phyloP scores from a whole-genome alignment of 1,140 invertebrate species.

The Schlechtendalia chinensis region DNA sequence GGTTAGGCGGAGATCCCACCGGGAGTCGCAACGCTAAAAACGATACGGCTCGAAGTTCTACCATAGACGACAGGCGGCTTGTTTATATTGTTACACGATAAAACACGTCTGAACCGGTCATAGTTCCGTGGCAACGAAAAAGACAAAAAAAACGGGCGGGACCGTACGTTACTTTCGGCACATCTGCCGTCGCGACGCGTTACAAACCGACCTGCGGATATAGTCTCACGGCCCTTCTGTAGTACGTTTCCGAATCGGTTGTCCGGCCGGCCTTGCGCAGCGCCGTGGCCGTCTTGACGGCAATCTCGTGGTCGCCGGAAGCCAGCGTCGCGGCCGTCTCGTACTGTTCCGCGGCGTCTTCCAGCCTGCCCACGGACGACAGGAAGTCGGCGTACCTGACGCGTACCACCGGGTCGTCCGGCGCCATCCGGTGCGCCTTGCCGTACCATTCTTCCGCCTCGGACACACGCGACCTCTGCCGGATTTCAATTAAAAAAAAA shows the following conservation, averaged over 20 bases:
- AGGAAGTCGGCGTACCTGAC: conserved; percentile 87
- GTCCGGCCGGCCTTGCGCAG: conserved; percentile 74
- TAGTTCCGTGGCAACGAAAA: too few relatives aligned
- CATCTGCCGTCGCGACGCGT: too few relatives aligned
- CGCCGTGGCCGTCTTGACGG: conserved; percentile 86
- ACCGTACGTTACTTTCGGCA: too few relatives aligned
- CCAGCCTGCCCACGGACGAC: conserved; percentile 69
- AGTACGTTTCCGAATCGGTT: conserved; percentile 78
- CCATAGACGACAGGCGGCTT: too few relatives aligned
- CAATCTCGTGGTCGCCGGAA: conserved; percentile 75
- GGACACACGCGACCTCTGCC: conserved; percentile 72
- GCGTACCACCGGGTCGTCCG: conserved; percentile 78
- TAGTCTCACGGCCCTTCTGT: conserved; percentile 68
- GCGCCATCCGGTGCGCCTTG: conserved; percentile 76
- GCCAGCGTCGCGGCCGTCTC: conserved; percentile 72
- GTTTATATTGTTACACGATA: too few relatives aligned
- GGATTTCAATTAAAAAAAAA: conserved; percentile 50
- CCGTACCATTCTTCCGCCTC: conserved; percentile 89
- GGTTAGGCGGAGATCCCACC: too few relatives aligned
- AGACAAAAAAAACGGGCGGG: too few relatives aligned
- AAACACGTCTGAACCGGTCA: too few relatives aligned
- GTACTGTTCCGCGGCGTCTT: conserved; percentile 77
- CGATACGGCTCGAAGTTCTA: too few relatives aligned
- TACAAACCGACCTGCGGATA: conserved; percentile 69
- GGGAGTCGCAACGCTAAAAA: too few relatives aligned